Evolutionary conservation across 2,888 invertebrate species (phyloP).

Genomic region (Harpalus rufipes): DNA sequence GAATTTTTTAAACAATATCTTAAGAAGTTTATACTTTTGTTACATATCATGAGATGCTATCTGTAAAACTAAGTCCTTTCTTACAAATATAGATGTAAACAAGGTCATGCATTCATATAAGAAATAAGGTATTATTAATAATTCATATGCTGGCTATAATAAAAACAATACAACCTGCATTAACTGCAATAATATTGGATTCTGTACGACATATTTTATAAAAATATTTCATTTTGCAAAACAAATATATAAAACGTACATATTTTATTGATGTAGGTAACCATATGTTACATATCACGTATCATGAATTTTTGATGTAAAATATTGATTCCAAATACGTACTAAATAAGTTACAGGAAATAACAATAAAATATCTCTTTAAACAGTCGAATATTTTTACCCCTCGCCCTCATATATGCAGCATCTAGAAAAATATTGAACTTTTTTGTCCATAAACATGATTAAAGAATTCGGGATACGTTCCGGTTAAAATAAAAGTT

Average conservation of each 20-base stretch:
- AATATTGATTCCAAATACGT: not conserved
- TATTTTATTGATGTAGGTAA: not conserved
- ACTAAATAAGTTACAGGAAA: not conserved
- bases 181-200: not conserved
- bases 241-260: not conserved
- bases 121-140: not conserved
- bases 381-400: not conserved
- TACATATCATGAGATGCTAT: too few relatives aligned
- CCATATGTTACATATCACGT: not conserved
- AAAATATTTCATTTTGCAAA: not conserved
- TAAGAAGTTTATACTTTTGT: too few relatives aligned
- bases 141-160: not conserved
- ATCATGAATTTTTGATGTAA: not conserved
- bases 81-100: too few relatives aligned
- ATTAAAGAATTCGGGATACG: too few relatives aligned
- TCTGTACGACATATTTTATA: not conserved
- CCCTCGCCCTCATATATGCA: too few relatives aligned
- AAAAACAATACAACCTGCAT: not conserved
- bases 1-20: too few relatives aligned
- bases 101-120: too few relatives aligned
- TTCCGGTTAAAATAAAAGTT: too few relatives aligned
- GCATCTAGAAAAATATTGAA: too few relatives aligned
- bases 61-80: too few relatives aligned
- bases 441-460: too few relatives aligned
- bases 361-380: not conserved